phyloP scores from a whole-genome alignment of 2,797 vertebrate species.

The Pangasius macronema region DNA sequence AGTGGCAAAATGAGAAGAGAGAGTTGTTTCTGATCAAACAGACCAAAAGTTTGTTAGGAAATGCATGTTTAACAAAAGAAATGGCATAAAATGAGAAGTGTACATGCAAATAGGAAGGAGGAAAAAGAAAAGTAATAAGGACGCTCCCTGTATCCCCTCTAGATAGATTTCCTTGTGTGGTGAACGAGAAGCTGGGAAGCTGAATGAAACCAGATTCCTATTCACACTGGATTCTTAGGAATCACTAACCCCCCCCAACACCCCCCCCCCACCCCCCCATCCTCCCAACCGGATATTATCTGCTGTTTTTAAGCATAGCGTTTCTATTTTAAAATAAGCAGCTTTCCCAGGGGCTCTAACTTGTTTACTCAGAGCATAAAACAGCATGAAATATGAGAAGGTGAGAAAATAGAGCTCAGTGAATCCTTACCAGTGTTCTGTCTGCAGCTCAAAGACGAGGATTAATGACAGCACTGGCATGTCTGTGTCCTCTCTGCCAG shows the following conservation, averaged over 20 bases:
- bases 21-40: neutral
- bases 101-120: neutral
- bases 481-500: constrained; percentile 54
- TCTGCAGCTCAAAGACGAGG: constrained; percentile 35
- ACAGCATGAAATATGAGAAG: constrained; percentile 20
- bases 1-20: neutral
- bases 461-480: constrained; percentile 50
- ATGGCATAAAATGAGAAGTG: neutral
- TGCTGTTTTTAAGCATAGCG: neutral
- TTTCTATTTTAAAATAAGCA: constrained; percentile 11
- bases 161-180: neutral
- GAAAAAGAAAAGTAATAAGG: neutral
- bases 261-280: no score
- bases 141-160: neutral
- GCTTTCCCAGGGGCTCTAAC: neutral
- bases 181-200: neutral
- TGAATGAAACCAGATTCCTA: neutral
- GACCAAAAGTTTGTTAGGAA: neutral
- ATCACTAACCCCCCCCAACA: neutral
- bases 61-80: neutral
- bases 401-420: constrained; percentile 13
- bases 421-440: constrained; percentile 26
- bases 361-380: constrained; percentile 21
- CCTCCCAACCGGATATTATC: no score
- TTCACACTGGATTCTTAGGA: neutral